A percentile compares a stretch with the other conserved stretches of the same genome.
Evolutionary conservation across 1,140 invertebrate genomes (phyloP).

Genomic region (Nephila pilipes): DNA sequence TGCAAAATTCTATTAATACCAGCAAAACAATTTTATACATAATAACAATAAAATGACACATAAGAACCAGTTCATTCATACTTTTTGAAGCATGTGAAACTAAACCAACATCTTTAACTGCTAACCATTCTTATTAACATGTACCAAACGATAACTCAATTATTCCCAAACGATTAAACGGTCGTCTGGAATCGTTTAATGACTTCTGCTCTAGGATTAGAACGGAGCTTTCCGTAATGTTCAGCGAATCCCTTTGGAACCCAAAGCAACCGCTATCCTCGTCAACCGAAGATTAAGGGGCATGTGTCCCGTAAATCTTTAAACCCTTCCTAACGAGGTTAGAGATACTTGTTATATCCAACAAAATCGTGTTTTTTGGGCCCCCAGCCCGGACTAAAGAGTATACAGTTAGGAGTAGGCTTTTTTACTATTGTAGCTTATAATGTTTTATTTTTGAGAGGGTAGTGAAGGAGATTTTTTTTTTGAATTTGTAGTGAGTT

Average conservation of each 20-base stretch:
- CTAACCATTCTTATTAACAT: background rate
- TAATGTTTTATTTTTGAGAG: too few species aligned
- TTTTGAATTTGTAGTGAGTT: too few species aligned
- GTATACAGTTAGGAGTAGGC: too few species aligned
- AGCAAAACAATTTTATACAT: too few species aligned
- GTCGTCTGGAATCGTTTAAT: slow-evolving; percentile 2
- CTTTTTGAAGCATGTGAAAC: too few species aligned
- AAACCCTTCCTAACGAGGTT: slow-evolving; percentile 63
- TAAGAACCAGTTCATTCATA: too few species aligned
- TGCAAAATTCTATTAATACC: too few species aligned
- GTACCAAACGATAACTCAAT: background rate
- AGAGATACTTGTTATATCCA: slow-evolving; percentile 51
- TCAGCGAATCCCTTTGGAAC: background rate
- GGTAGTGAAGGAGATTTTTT: too few species aligned
- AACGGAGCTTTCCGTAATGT: slow-evolving; percentile 22
- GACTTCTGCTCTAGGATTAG: slow-evolving; percentile 12
- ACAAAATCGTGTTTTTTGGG: background rate
- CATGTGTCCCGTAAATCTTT: slow-evolving; percentile 47
- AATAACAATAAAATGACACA: too few species aligned
- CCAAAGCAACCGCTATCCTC: slow-evolving; percentile 39
- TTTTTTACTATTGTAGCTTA: too few species aligned
- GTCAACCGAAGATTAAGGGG: slow-evolving; percentile 54
- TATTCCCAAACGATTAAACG: slow-evolving; percentile 3
- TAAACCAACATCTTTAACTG: too few species aligned
- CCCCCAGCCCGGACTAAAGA: too few species aligned